phyloP scores from a whole-genome alignment of 2,797 vertebrate genomes.

The Thamnophis elegans region DNA sequence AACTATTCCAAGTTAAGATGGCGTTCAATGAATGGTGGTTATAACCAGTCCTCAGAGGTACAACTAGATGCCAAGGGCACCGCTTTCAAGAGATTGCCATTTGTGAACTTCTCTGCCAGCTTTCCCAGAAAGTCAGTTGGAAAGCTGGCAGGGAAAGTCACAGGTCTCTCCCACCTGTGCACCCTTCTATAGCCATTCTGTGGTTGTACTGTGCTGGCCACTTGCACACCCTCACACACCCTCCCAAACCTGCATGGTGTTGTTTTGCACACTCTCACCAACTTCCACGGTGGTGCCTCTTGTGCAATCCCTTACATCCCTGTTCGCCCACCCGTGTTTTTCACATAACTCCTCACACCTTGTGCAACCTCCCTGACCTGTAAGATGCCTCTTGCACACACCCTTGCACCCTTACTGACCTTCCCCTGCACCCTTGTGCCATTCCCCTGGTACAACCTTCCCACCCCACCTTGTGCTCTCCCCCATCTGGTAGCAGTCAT shows the following conservation, averaged over 20 bases:
- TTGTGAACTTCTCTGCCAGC: neutral
- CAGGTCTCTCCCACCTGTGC: neutral
- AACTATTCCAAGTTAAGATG: neutral
- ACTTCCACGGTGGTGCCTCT: neutral
- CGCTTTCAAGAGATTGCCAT: neutral
- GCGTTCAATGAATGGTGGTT: neutral
- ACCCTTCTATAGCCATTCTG: neutral
- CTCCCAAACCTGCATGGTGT: neutral
- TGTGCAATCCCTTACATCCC: neutral
- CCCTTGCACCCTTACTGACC: neutral
- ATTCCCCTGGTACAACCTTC: neutral
- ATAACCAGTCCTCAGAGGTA: neutral
- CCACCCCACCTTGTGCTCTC: neutral
- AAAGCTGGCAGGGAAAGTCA: neutral
- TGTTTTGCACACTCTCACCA: neutral
- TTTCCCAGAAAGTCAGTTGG: neutral
- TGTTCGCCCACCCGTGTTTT: neutral
- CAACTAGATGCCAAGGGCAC: neutral
- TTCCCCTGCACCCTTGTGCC: neutral
- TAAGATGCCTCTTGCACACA: neutral
- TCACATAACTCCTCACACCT: neutral
- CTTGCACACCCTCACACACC: neutral
- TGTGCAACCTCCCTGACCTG: neutral
- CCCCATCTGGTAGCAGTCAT: neutral
- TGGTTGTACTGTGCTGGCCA: neutral